Percentiles rank a stretch among this genome's conserved stretches.
Evolutionary conservation across 2,888 invertebrate species (phyloP).

Genomic region (Lissonota sp.): DNA sequence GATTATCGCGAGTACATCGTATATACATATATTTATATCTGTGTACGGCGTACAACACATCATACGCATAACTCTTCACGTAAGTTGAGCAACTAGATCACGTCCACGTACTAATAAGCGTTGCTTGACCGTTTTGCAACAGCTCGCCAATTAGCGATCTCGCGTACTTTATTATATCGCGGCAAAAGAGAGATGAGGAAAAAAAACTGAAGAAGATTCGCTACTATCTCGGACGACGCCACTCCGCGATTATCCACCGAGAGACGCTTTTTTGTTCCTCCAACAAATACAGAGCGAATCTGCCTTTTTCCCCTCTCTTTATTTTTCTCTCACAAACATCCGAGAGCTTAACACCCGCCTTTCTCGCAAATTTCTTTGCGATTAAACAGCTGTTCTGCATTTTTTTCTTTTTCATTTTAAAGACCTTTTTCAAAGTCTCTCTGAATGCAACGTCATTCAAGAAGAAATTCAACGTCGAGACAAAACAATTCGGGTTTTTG

Average conservation of each 20-base stretch:
- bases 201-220: constrained; percentile 22
- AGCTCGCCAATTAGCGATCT: constrained; percentile 78
- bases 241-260: constrained; percentile 12
- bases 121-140: constrained; percentile 77
- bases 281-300: constrained; percentile 1
- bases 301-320: neutral
- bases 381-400: no score
- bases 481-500: no score
- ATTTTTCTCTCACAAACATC: neutral
- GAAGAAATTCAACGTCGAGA: no score
- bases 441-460: no score
- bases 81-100: constrained; percentile 81
- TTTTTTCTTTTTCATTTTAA: no score
- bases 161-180: constrained; percentile 51
- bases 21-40: neutral
- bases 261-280: constrained; percentile 11
- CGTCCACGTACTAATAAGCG: constrained; percentile 81
- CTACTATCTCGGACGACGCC: neutral
- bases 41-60: constrained; percentile 30
- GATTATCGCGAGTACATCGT: constrained; percentile 51
- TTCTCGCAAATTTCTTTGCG: neutral
- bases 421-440: no score
- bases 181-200: constrained; percentile 52
- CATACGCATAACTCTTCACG: constrained; percentile 62
- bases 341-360: neutral